Conservation (phyloP, 2,888 invertebrate genomes). For the Melinopterus prodromus region DNA sequence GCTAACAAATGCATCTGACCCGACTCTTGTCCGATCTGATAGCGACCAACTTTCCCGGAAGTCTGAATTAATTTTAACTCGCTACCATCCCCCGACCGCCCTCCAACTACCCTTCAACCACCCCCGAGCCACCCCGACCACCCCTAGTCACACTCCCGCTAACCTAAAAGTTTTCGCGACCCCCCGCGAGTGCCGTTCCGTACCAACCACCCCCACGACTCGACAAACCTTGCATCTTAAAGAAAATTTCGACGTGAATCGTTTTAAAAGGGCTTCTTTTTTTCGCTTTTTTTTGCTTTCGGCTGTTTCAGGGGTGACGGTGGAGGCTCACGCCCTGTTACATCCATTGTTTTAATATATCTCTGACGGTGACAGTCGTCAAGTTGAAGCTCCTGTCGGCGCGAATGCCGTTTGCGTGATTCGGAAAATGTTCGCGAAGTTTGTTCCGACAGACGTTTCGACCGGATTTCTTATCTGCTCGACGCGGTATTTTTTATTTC, state of each 20-base stretch:
- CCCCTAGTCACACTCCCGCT: slow-evolving; percentile 12
- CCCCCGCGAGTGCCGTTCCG: neutral
- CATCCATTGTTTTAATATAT: slow-evolving; percentile 24
- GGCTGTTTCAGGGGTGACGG: neutral
- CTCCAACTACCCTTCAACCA: neutral
- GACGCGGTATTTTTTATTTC: slow-evolving; percentile 18
- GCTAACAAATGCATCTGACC: slow-evolving; percentile 27
- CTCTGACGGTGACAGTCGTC: slow-evolving; percentile 20
- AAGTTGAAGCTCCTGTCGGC: neutral
- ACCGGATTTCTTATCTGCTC: neutral
- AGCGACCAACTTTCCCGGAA: slow-evolving; percentile 27
- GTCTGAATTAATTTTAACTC: slow-evolving; percentile 26
- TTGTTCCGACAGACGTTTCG: neutral
- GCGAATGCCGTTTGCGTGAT: slow-evolving; percentile 7
- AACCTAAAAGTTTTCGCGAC: slow-evolving; percentile 10
- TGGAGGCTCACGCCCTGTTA: neutral
- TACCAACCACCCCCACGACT: neutral
- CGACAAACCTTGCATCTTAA: neutral
- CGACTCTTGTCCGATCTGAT: slow-evolving; percentile 23
- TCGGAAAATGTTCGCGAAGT: slow-evolving; percentile 5
- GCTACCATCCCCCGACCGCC: slow-evolving; percentile 8
- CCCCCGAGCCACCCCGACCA: neutral
- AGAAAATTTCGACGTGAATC: neutral
- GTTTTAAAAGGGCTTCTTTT: neutral
- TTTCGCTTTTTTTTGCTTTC: neutral